Base-by-base conservation (phyloP, 2,113 vertebrate species). In the Kryptolebias marmoratus region DNA sequence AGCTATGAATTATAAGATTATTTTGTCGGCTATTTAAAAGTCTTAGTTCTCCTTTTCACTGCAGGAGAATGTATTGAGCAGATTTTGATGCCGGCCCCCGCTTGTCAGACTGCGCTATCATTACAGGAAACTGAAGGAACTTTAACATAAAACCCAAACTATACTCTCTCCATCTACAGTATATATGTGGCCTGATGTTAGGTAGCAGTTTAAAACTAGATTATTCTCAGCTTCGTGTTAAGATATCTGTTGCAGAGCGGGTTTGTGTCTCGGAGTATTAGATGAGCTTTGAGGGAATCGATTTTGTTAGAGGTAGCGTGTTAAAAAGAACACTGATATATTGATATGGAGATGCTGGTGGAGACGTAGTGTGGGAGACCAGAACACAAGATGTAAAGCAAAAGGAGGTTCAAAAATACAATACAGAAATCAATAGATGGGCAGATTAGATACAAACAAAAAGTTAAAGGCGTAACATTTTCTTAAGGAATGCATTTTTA, bases 1-100 rank as follows among this genome's bases (percentile, higher is more conserved):
- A 42, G 39, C 68, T 73, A 70, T 81, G 79, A 89, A 87, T 90
- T 86, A 68, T 90, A 77, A 77, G 59, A 89, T 90, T 90, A 91
- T 91, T 90, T 81, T 81, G 71, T 72, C 73, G 87, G 77, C 68
- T 86, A 77, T 90, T 90, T 70, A 79, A 83, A 69, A 80, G 47
- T 77, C 32, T 57, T 70, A 52, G 39, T 58, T 79, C 64, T 82
- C 39, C 52, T 63, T 80, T 86, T 89, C 65, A 63, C 62, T 79
- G 73, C 32, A 31, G 31, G 56, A 62, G 56, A 79, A 85, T 64
- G 67, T 77, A 83, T 69, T 54, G 73, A 80, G 81, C 56, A 55
- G 66, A 64, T 69, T 81, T 88, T 86, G 70, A 81, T 28, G n/a
- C 76, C 85, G 73, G 62, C 87, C 80, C 65, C 74, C 72, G 44